Base-by-base conservation (phyloP, 2,888 invertebrate genomes). In the Scaptomyza reducta region DNA sequence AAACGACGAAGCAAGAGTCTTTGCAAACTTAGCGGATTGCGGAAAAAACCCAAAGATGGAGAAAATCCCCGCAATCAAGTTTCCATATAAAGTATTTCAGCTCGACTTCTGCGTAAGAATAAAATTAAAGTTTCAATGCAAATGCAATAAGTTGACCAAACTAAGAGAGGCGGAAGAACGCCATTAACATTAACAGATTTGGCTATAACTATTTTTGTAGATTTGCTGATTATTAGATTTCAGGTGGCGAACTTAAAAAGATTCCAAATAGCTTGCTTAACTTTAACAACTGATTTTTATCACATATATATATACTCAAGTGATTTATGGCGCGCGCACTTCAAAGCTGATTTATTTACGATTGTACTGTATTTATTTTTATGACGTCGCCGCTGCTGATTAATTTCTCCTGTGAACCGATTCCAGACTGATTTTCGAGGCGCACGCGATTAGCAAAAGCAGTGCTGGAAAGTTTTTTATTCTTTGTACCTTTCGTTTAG, bases 291-390 rank as follows among this genome's bases (percentile, higher is more conserved):
- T 44, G 64, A 47, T 31, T 44, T 54, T 53, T 65, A 70, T 79
- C 68, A 62, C 59, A 49, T 64, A 54, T 49, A 63, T 22, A 25
- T 38, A 46, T 14, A n/a, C n/a, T n/a, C n/a, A n/a, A n/a, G 63
- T 71, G 67, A 80, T 81, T 78, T 80, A 80, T 51, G 53, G 64
- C 47, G 50, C 46, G 47, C 58, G 53, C 73, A 76, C 65, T 73
- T 44, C 44, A 54, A 61, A 65, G 62, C 65, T 73, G 84, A 81
- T 81, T 84, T 84, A 76, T 81, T 78, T 76, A 65, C 61, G 64
- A 51, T 54, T 58, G 46, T 40, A 55, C 51, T 62, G 46, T 67
- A 53, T 54, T 62, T 56, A 50, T 14, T 47, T 61, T 56, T 45
- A 46, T 35, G 49, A 50, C 51, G 18, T 44, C 31, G 33, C 16